A percentile compares a stretch with the other conserved stretches of the same genome.
Conservation (phyloP, 1,140 invertebrate species). For the Scylla paramamosain region DNA sequence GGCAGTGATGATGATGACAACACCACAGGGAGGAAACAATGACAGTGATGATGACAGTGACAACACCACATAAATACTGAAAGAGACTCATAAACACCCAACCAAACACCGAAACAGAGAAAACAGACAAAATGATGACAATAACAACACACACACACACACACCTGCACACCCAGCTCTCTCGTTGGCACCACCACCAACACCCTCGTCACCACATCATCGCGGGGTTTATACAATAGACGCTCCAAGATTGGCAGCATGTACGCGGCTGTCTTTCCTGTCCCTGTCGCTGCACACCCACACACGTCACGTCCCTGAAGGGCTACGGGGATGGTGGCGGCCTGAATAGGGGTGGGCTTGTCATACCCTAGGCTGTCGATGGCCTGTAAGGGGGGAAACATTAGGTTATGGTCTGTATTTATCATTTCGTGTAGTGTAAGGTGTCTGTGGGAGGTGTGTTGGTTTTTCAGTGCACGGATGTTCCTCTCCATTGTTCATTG, state of each 20-base stretch:
- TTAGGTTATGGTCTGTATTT: no score
- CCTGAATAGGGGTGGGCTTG: conserved; percentile 98
- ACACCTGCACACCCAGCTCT: conserved; percentile 95
- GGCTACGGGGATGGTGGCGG: conserved; percentile 95
- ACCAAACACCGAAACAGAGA: no score
- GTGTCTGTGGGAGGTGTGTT: neutral
- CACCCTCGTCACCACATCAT: conserved; percentile 88
- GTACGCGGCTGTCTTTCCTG: conserved; percentile 99
- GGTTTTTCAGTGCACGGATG: neutral
- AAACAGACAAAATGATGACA: neutral
- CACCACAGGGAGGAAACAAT: no score
- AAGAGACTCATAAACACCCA: no score
- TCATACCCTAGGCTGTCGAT: conserved; percentile 92
- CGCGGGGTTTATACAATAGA: conserved; percentile 87
- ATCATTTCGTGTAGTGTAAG: no score
- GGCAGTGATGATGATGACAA: no score
- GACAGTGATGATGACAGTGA: no score
- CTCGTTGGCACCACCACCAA: conserved; percentile 97
- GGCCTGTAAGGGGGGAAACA: conserved; percentile 82
- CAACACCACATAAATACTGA: no score
- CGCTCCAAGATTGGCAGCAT: conserved; percentile 98
- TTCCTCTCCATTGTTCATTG: no score
- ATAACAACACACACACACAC: conserved; percentile 69
- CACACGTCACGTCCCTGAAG: conserved; percentile 94
- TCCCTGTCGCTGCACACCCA: conserved; percentile 98